Percentiles rank a stretch among this genome's conserved stretches.
Conservation (phyloP, 2,888 invertebrate genomes). For the Conistra vaccinii region DNA sequence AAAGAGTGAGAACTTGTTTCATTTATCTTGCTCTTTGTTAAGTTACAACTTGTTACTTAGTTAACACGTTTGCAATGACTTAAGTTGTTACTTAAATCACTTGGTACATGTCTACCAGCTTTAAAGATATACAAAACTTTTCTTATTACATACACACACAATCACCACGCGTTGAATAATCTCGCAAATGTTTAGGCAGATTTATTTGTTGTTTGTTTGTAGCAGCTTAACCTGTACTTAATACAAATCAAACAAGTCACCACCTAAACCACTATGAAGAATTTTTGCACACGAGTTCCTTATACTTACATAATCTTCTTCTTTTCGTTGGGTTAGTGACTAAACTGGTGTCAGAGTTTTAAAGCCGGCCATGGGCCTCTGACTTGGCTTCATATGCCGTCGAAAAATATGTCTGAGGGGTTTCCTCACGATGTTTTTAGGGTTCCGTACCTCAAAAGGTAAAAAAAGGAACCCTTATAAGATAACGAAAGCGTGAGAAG, state of each 20-base stretch:
- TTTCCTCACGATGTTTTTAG: too few species aligned
- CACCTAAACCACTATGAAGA: neutral
- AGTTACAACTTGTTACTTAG: slow-evolving; percentile 15
- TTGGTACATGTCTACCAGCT: slow-evolving; percentile 1
- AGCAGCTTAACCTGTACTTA: neutral
- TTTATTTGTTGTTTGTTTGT: neutral
- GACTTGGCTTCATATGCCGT: too few species aligned
- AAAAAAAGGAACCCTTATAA: too few species aligned
- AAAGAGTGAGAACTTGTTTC: neutral
- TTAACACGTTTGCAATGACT: slow-evolving; percentile 10
- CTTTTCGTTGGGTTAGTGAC: too few species aligned
- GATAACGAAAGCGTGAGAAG: too few species aligned
- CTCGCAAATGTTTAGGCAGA: neutral
- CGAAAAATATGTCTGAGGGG: too few species aligned
- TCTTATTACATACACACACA: slow-evolving; percentile 22
- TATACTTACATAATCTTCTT: too few species aligned
- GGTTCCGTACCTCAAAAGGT: too few species aligned
- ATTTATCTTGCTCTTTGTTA: slow-evolving; percentile 4
- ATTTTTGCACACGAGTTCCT: too few species aligned
- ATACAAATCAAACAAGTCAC: neutral
- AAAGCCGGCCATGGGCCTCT: too few species aligned
- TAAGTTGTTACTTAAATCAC: slow-evolving; percentile 38
- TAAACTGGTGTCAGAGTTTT: too few species aligned
- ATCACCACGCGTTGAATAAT: neutral
- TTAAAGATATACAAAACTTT: slow-evolving; percentile 28